phyloP scores from a whole-genome alignment of 2,888 invertebrate genomes.

The Rhingia rostrata region DNA sequence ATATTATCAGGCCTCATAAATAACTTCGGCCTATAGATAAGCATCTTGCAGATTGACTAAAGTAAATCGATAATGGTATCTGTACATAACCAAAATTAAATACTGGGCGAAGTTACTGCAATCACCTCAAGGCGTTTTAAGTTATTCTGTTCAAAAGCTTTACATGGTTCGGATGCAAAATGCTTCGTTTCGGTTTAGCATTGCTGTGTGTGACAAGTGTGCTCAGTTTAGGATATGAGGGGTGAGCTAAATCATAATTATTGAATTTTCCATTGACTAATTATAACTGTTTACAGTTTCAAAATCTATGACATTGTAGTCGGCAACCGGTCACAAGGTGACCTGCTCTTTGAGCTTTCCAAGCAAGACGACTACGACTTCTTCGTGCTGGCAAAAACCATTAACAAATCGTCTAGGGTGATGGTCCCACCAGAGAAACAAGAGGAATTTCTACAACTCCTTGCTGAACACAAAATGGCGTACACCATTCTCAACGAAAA shows the following conservation, averaged over 20 bases:
- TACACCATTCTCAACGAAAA: slow-evolving; percentile 76
- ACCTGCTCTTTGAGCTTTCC: slow-evolving; percentile 75
- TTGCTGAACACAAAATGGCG: slow-evolving; percentile 71
- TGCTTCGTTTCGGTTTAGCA: slow-evolving; percentile 32
- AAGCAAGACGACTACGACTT: slow-evolving; percentile 78
- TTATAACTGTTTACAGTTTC: slow-evolving; percentile 73
- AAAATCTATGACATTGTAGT: slow-evolving; percentile 78
- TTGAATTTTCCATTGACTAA: background rate
- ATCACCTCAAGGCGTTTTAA: too few species aligned
- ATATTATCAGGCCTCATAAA: too few species aligned
- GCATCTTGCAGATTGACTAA: too few species aligned
- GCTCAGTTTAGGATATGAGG: slow-evolving; percentile 70
- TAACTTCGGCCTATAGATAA: too few species aligned
- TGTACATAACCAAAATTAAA: too few species aligned
- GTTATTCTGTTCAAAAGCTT: too few species aligned
- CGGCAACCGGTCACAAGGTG: slow-evolving; percentile 67
- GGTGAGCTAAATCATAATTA: slow-evolving; percentile 54
- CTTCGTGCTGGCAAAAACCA: slow-evolving; percentile 75
- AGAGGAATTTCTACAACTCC: slow-evolving; percentile 73
- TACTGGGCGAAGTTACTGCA: too few species aligned
- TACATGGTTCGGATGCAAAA: background rate
- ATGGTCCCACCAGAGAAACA: slow-evolving; percentile 77
- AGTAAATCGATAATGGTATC: too few species aligned
- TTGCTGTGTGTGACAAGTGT: slow-evolving; percentile 41
- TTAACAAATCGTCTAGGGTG: slow-evolving; percentile 76